Conservation (phyloP, 1,140 invertebrate genomes). For the Diprion similis region DNA sequence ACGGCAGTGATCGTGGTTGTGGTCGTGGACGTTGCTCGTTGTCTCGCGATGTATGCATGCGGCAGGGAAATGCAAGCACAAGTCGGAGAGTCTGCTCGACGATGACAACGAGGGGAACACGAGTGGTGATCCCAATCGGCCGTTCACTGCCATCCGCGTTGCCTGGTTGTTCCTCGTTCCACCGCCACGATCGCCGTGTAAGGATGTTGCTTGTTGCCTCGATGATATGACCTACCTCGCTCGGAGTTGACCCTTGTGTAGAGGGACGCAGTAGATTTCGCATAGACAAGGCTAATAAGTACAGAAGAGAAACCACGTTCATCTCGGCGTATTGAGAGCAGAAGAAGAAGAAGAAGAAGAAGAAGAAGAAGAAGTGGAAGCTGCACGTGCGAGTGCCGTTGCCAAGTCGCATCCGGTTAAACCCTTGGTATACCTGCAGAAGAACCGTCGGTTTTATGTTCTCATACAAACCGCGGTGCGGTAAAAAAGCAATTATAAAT, state of each 20-base stretch:
- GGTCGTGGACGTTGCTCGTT: not conserved
- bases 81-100: too few relatives aligned
- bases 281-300: not conserved
- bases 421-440: too few relatives aligned
- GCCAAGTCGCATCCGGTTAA: constrained; percentile 2
- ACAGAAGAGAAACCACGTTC: not conserved
- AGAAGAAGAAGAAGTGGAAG: not conserved
- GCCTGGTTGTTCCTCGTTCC: too few relatives aligned
- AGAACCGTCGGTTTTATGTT: too few relatives aligned
- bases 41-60: too few relatives aligned
- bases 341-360: not conserved
- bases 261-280: not conserved
- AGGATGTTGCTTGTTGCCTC: not conserved
- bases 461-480: too few relatives aligned
- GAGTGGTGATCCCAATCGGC: too few relatives aligned
- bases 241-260: not conserved
- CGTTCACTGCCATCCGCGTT: too few relatives aligned
- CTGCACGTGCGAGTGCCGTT: not conserved
- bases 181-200: not conserved
- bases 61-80: too few relatives aligned
- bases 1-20: too few relatives aligned
- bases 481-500: too few relatives aligned
- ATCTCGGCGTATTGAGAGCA: not conserved
- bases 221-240: not conserved
- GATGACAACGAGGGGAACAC: too few relatives aligned